Evolutionary conservation across 2,797 vertebrate species (phyloP).

Genomic region (Paguma larvata): DNA sequence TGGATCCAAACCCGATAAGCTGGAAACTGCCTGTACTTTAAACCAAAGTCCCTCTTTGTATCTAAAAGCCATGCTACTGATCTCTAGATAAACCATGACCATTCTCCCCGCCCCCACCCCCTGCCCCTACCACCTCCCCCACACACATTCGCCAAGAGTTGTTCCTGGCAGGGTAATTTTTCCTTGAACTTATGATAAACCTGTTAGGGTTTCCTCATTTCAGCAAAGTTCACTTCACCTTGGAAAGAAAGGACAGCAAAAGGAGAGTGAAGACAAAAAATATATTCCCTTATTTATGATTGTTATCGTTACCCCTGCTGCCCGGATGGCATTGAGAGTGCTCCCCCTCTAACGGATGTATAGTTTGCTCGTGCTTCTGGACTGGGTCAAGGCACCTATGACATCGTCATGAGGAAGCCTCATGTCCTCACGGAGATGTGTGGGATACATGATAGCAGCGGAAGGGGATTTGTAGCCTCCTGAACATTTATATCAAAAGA

Average conservation of each 20-base stretch:
- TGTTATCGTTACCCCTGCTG: not conserved
- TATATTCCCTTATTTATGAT: not conserved
- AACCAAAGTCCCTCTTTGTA: conserved; percentile 19
- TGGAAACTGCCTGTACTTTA: conserved; percentile 57
- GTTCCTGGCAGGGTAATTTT: conserved; percentile 43
- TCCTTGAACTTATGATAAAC: not conserved
- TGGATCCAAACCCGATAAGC: conserved; percentile 51
- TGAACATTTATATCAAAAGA: not conserved
- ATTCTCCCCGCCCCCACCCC: not conserved
- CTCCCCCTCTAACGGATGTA: not conserved
- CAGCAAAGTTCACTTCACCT: not conserved
- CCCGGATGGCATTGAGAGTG: not conserved
- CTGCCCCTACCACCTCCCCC: not conserved
- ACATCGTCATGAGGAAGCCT: not conserved
- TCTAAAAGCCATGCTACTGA: not conserved
- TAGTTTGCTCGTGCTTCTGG: not conserved
- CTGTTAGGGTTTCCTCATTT: conserved; percentile 36
- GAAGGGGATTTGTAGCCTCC: not conserved
- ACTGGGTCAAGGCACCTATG: no score
- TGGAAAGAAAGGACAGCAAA: not conserved
- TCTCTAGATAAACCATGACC: conserved; percentile 14
- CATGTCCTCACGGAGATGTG: not conserved
- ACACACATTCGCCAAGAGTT: not conserved
- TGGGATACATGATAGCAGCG: not conserved
- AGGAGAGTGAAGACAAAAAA: not conserved